These are phyloP conservation scores for Quadriops clusia DNA, from an alignment of 2,888 invertebrate species.

Conservation along the genomic window DNA sequence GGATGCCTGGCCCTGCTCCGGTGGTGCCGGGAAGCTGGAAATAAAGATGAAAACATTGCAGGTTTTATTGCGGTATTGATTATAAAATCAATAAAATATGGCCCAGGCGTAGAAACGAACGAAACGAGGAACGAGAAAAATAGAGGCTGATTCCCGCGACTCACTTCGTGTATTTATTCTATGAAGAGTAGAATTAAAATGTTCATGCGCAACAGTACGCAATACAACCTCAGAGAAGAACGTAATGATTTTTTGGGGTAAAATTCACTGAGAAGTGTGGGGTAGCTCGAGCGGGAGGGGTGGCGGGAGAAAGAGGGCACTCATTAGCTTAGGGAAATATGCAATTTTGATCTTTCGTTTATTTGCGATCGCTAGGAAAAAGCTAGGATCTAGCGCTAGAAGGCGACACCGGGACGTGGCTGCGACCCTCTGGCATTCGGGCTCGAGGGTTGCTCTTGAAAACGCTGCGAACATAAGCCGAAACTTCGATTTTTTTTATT, in stretches of 20 bases:
- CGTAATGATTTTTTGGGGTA: slow-evolving; percentile 82
- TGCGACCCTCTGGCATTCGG: no score
- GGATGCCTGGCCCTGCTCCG: neutral
- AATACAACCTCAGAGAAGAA: slow-evolving; percentile 38
- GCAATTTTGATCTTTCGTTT: slow-evolving; percentile 50
- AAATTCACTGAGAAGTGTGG: slow-evolving; percentile 37
- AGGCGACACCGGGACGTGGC: no score
- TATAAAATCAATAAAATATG: slow-evolving; percentile 43
- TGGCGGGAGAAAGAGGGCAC: slow-evolving; percentile 32
- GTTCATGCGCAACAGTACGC: slow-evolving; percentile 34
- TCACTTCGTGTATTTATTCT: slow-evolving; percentile 31
- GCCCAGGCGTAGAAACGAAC: slow-evolving; percentile 21
- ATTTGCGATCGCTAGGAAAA: slow-evolving; percentile 15
- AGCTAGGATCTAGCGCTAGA: slow-evolving; percentile 10
- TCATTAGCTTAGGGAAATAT: slow-evolving; percentile 57
- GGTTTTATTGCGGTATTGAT: slow-evolving; percentile 43
- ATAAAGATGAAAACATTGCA: slow-evolving; percentile 42
- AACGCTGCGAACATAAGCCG: no score
- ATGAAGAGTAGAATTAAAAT: slow-evolving; percentile 34
- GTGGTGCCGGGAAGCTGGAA: slow-evolving; percentile 31
- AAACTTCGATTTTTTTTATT: slow-evolving; percentile 35
- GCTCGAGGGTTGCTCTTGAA: no score
- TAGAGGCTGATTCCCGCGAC: slow-evolving; percentile 36
- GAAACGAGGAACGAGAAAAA: slow-evolving; percentile 37
- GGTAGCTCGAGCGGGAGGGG: slow-evolving; percentile 11